Conservation (phyloP, 2,113 vertebrate genomes). For the Mystacornis crossleyi region DNA sequence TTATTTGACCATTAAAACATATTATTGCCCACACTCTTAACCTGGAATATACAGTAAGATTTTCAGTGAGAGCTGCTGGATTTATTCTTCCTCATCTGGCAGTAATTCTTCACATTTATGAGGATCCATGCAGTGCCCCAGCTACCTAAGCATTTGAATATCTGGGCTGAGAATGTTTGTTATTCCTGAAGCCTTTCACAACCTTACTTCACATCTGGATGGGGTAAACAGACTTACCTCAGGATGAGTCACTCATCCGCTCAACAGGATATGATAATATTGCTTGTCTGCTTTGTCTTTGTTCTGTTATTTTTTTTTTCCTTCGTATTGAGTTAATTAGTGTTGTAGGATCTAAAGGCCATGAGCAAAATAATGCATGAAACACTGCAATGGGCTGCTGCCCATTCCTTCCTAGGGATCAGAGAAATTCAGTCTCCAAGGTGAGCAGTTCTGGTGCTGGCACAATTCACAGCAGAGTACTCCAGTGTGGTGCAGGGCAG, state of each 20-base stretch:
- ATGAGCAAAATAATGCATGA: not conserved
- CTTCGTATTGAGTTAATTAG: not conserved
- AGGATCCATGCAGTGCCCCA: not conserved
- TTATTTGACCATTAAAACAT: not conserved
- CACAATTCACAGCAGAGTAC: not conserved
- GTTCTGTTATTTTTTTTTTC: not conserved
- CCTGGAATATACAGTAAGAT: not conserved
- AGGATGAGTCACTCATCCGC: not conserved
- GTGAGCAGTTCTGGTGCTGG: not conserved
- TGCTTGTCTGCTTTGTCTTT: not conserved
- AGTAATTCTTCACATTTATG: not conserved
- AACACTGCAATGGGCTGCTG: not conserved
- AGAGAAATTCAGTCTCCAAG: not conserved
- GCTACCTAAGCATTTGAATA: not conserved
- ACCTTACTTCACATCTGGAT: not conserved
- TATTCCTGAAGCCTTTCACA: not conserved
- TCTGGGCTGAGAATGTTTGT: not conserved
- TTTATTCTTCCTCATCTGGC: not conserved
- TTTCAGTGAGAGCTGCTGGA: not conserved
- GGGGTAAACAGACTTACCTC: not conserved
- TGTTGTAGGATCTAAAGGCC: not conserved
- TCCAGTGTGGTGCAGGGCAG: not conserved
- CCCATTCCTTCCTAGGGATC: not conserved
- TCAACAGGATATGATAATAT: not conserved
- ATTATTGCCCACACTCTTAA: not conserved